Conservation (phyloP, 2,113 vertebrate genomes). For the Grammomys dolichurus region DNA sequence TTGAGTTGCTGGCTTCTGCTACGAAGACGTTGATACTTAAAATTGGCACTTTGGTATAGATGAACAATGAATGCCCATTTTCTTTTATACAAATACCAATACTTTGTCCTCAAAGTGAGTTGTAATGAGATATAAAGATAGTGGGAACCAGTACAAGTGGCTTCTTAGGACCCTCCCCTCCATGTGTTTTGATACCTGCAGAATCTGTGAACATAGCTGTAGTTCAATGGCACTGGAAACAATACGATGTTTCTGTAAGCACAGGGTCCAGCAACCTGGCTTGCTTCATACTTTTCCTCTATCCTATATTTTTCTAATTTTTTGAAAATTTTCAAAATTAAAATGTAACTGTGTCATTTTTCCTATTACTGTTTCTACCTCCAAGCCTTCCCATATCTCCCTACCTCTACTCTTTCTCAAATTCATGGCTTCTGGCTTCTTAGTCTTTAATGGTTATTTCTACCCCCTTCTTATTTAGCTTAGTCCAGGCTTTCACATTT, state of each 20-base stretch:
- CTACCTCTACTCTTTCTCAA: neutral
- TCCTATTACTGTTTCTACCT: neutral
- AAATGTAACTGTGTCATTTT: neutral
- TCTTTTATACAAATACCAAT: neutral
- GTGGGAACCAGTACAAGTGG: neutral
- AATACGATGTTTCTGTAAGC: neutral
- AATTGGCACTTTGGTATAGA: neutral
- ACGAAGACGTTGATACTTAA: neutral
- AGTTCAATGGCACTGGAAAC: neutral
- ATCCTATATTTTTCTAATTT: neutral
- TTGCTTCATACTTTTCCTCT: neutral
- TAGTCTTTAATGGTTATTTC: neutral
- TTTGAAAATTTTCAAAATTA: neutral
- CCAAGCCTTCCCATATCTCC: neutral
- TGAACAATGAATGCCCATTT: neutral
- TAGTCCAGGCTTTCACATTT: neutral
- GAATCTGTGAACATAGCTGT: neutral
- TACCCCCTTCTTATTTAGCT: neutral
- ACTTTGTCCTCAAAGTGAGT: neutral
- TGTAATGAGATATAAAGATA: neutral
- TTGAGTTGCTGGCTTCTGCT: neutral
- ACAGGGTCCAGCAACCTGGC: neutral
- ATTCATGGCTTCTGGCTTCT: neutral
- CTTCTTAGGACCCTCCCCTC: neutral
- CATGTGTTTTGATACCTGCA: neutral